Evolutionary conservation across 2,113 vertebrate species (phyloP), one percentile per base, ranked within the genome.

Genomic region (Elaphurus davidianus): DNA sequence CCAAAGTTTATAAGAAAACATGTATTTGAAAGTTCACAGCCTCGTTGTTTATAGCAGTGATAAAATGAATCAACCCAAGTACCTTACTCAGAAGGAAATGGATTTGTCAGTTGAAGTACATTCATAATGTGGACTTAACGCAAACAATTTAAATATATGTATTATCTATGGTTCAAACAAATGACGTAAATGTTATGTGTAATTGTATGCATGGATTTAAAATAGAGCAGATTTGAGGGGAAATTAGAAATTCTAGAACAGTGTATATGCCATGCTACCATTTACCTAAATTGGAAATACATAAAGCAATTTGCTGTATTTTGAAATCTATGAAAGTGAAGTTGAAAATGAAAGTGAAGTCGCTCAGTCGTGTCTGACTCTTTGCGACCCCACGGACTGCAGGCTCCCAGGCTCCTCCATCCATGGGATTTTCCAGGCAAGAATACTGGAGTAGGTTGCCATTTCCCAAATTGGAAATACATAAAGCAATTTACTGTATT

Each of bases 201-300:
- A 54, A 59, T 43, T 94, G 57, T 28, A 92, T 67, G 71, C 13
- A 88, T 71, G 7, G 30, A 97, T 90, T 95, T 94, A 96, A 64
- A 57, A 28, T 25, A 74, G 94, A 83, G 76, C 1, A 17, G 3
- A 50, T 96, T 64, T 87, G 16, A 1, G 13, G 40, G 30, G 12
- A 59, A 52, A 82, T 36, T 11, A 43, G 28, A 90, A 90, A 7
- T 86, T 96, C 12, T 47, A 60, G 25, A 90, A 71, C 33, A 86
- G 52, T 30, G 36, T 16, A 33, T 74, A 50, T 43, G 33, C 5
- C 21, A 55, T 62, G 21, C 30, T 55, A 43, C 19, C 3, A 36
- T 96, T 89, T 93, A 85, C 8, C n/a, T 81, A 74, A 92, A 87
- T 43, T 85, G 6, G 9, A 60, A 64, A 74, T 94, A 74, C 13